These are phyloP conservation scores for Cheilosia vulpina DNA, from an alignment of 2,888 invertebrate species.

Conservation along the genomic window DNA sequence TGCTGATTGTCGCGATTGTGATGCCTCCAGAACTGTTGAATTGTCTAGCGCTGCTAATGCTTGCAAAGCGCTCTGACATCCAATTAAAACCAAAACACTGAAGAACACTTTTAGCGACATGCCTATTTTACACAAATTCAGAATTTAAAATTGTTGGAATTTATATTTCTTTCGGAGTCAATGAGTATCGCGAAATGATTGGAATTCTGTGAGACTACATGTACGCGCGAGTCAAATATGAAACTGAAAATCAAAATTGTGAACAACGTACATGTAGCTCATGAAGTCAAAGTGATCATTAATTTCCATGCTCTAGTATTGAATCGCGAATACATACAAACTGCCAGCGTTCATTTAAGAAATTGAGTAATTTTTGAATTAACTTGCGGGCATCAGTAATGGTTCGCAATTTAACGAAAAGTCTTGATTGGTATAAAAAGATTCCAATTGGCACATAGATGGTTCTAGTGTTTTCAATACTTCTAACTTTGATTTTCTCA, in stretches of 20 bases:
- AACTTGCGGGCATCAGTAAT: not conserved
- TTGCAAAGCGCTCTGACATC: not conserved
- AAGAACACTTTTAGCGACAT: slow-evolving; percentile 12
- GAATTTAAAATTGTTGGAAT: not conserved
- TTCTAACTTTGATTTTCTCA: too few relatives aligned
- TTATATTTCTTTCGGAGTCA: not conserved
- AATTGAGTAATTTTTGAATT: too few relatives aligned
- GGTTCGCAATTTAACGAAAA: not conserved
- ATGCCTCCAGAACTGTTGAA: not conserved
- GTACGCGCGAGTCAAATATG: not conserved
- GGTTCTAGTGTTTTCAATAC: too few relatives aligned
- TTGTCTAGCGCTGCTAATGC: not conserved
- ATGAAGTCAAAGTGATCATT: too few relatives aligned
- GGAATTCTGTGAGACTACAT: not conserved
- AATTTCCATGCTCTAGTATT: too few relatives aligned
- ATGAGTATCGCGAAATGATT: not conserved
- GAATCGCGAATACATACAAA: not conserved
- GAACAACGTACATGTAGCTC: not conserved
- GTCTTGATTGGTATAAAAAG: not conserved
- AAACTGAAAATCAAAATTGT: not conserved
- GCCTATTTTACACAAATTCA: not conserved
- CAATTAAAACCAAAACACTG: slow-evolving; percentile 8
- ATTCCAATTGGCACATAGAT: not conserved
- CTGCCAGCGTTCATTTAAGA: not conserved
- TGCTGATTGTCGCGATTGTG: not conserved